These are phyloP conservation scores for Porites divaricata DNA, from an alignment of 92 coral and sea anemone species.

Conservation along the genomic window DNA sequence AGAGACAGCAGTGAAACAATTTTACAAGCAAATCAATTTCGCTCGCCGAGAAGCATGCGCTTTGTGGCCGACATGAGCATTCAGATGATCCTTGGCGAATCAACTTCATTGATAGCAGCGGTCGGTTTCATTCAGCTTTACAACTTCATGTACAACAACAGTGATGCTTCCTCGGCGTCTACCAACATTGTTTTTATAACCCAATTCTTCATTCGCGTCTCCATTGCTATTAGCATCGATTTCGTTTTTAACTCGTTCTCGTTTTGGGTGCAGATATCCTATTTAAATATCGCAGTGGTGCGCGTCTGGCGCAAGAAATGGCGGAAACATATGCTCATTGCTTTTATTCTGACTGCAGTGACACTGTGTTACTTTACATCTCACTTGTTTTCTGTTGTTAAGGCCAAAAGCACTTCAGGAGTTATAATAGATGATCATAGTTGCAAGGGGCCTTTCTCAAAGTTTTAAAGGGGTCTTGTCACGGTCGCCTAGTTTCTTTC, in stretches of 20 bases:
- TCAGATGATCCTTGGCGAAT: conserved; percentile 71
- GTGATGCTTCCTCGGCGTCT: background rate
- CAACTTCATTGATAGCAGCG: conserved; percentile 62
- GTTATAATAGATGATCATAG: background rate
- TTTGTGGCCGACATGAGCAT: conserved; percentile 72
- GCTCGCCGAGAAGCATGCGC: conserved; percentile 73
- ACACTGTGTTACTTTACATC: conserved; percentile 44
- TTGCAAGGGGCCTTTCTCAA: conserved; percentile 47
- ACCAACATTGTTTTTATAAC: background rate
- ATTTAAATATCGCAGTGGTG: conserved; percentile 44
- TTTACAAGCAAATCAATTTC: conserved; percentile 30
- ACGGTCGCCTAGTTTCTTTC: too few relatives aligned
- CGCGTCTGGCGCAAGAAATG: conserved; percentile 61
- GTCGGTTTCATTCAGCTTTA: conserved; percentile 69
- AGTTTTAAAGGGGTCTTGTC: background rate
- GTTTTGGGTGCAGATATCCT: conserved; percentile 50
- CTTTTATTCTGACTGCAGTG: conserved; percentile 12
- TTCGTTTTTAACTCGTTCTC: conserved; percentile 57
- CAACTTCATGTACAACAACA: conserved; percentile 55
- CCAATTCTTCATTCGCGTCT: conserved; percentile 47
- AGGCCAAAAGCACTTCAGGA: background rate
- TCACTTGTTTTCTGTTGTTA: conserved; percentile 42
- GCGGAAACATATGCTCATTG: conserved; percentile 48
- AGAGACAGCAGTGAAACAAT: background rate
- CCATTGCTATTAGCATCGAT: conserved; percentile 64